Evolutionary conservation across 2,888 invertebrate species (phyloP).

Genomic region (Caenorhabditis sp.): DNA sequence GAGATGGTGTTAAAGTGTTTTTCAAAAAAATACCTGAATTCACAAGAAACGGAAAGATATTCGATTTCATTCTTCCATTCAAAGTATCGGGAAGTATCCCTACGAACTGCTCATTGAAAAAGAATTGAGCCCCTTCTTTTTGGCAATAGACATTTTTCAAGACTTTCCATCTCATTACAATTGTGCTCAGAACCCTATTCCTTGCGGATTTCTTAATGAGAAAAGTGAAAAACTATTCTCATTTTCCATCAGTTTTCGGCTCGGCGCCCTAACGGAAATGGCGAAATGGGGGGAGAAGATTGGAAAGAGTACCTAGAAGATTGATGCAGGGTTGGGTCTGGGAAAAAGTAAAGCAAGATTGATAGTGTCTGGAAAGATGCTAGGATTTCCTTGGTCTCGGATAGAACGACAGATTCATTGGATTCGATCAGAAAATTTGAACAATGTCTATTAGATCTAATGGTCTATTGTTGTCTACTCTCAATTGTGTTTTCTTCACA

Average conservation of each 20-base stretch:
- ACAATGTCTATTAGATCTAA: neutral
- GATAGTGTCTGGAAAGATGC: conserved; percentile 3
- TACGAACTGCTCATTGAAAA: too few species aligned
- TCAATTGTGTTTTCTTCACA: neutral
- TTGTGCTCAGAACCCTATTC: neutral
- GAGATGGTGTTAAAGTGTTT: too few species aligned
- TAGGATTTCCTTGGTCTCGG: too few species aligned
- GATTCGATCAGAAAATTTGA: too few species aligned
- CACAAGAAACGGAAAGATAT: too few species aligned
- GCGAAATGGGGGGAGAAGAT: conserved; percentile 7
- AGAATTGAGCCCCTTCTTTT: neutral
- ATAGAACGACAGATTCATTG: neutral
- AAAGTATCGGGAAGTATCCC: too few species aligned
- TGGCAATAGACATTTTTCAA: neutral
- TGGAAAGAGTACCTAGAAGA: conserved; percentile 12
- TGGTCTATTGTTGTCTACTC: neutral
- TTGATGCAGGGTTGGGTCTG: neutral
- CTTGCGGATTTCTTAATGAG: conserved; percentile 10
- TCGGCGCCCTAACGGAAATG: conserved; percentile 9
- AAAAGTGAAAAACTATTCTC: conserved; percentile 18
- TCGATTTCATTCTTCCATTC: too few species aligned
- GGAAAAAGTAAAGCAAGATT: conserved; percentile 8
- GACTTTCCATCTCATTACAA: neutral
- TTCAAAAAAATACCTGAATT: too few species aligned
- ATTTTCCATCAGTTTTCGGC: conserved; percentile 21